Evolutionary conservation across 1,140 invertebrate species (phyloP).

Genomic region (Heliconius hermathena): DNA sequence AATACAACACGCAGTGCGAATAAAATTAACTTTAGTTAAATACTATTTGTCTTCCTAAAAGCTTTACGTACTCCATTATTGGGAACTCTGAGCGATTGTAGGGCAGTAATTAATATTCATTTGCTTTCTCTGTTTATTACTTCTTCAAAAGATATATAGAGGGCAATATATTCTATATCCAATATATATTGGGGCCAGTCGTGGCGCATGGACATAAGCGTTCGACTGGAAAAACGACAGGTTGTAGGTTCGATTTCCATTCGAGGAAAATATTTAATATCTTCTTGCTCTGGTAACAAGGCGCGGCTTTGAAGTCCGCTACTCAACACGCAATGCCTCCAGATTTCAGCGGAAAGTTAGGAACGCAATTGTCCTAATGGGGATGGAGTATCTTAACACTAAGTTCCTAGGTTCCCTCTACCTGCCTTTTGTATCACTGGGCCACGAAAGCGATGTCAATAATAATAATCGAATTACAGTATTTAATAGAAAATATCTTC

Average conservation of each 20-base stretch:
- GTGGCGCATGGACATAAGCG: too few relatives aligned
- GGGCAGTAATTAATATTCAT: conserved; percentile 45
- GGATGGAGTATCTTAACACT: too few relatives aligned
- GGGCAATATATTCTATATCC: neutral
- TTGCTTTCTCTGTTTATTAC: conserved; percentile 37
- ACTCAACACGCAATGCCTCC: too few relatives aligned
- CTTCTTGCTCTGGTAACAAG: too few relatives aligned
- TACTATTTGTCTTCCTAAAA: neutral
- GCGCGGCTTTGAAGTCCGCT: too few relatives aligned
- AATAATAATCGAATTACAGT: neutral
- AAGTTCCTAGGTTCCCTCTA: too few relatives aligned
- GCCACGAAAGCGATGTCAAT: neutral
- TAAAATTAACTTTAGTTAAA: neutral
- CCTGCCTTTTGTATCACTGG: neutral
- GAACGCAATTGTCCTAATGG: too few relatives aligned
- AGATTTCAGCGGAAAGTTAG: too few relatives aligned
- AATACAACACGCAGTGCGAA: neutral
- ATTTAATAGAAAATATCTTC: neutral
- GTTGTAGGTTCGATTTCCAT: too few relatives aligned
- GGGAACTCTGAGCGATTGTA: conserved; percentile 29
- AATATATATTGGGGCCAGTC: neutral
- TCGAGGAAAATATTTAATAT: too few relatives aligned
- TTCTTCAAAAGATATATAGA: conserved; percentile 19
- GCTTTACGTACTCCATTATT: neutral
- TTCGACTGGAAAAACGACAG: too few relatives aligned